A percentile compares a stretch with the other conserved stretches of the same genome.
Evolutionary conservation across 2,888 invertebrate genomes (phyloP).

Genomic region (Epinotia demarniana): DNA sequence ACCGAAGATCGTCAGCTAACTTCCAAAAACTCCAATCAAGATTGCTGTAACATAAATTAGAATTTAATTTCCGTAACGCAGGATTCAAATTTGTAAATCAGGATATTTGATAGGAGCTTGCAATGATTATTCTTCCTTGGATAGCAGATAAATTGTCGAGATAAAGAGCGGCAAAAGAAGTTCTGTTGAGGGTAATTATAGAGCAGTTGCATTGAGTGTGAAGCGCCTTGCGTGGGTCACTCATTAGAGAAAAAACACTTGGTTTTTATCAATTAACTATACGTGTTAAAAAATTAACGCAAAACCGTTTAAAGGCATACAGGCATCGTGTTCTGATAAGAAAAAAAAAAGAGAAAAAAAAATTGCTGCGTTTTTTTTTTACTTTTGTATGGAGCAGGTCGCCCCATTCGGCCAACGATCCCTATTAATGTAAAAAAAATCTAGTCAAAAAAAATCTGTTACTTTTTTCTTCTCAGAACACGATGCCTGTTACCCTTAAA

Average conservation of each 20-base stretch:
- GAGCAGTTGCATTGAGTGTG: slow-evolving; percentile 25
- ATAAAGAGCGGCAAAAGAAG: slow-evolving; percentile 48
- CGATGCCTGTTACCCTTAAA: too few species aligned
- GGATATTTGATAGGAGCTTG: background rate
- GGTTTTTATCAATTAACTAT: background rate
- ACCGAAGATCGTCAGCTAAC: slow-evolving; percentile 10
- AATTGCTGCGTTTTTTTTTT: too few species aligned
- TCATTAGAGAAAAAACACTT: background rate
- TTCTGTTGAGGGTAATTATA: slow-evolving; percentile 46
- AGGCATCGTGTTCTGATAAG: too few species aligned
- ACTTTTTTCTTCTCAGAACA: too few species aligned
- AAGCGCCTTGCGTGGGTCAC: slow-evolving; percentile 8
- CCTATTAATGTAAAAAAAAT: too few species aligned
- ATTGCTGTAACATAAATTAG: background rate
- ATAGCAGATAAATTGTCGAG: slow-evolving; percentile 48
- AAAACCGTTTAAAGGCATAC: too few species aligned
- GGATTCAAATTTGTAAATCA: background rate
- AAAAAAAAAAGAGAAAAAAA: too few species aligned
- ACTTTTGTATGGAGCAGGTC: too few species aligned
- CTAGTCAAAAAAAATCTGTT: too few species aligned
- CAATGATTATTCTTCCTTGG: slow-evolving; percentile 20
- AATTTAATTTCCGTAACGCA: background rate
- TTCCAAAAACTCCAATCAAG: background rate
- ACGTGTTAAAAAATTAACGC: too few species aligned
- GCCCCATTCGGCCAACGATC: too few species aligned